Evolutionary conservation across 1,140 invertebrate species (phyloP).

Genomic region (Drosophila rufa): DNA sequence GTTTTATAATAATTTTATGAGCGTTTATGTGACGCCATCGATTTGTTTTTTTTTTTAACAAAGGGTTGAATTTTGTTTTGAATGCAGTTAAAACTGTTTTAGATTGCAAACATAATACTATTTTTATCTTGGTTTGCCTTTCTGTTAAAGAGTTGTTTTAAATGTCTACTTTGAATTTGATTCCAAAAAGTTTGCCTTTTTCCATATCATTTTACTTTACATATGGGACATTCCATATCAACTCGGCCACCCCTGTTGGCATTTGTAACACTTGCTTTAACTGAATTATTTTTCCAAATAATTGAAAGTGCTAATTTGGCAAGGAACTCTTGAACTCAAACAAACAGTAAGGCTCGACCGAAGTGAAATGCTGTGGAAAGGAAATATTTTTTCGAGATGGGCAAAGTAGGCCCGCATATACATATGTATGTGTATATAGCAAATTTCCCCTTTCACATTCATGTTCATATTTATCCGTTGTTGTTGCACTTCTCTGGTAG

Average conservation of each 20-base stretch:
- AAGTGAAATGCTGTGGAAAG: not conserved
- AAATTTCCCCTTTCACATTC: not conserved
- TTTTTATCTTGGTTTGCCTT: too few species aligned
- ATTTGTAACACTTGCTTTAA: not conserved
- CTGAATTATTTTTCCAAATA: not conserved
- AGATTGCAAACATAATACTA: not conserved
- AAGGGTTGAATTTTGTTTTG: slow-evolving; percentile 6
- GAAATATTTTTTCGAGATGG: not conserved
- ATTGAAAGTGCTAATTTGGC: not conserved
- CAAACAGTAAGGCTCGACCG: not conserved
- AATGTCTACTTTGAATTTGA: too few species aligned
- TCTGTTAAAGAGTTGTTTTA: too few species aligned
- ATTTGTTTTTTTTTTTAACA: slow-evolving; percentile 23
- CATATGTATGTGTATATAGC: not conserved
- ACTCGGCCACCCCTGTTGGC: too few species aligned
- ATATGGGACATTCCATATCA: too few species aligned
- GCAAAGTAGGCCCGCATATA: not conserved
- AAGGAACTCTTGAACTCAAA: not conserved
- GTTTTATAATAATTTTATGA: slow-evolving; percentile 52
- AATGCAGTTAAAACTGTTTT: slow-evolving; percentile 6
- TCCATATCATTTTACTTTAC: too few species aligned
- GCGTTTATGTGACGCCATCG: slow-evolving; percentile 18
- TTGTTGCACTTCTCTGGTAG: not conserved
- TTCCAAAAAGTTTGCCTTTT: too few species aligned
- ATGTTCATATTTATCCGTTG: not conserved